Evolutionary conservation across 2,113 vertebrate species (phyloP).

Genomic region (Cheirogaleus medius): DNA sequence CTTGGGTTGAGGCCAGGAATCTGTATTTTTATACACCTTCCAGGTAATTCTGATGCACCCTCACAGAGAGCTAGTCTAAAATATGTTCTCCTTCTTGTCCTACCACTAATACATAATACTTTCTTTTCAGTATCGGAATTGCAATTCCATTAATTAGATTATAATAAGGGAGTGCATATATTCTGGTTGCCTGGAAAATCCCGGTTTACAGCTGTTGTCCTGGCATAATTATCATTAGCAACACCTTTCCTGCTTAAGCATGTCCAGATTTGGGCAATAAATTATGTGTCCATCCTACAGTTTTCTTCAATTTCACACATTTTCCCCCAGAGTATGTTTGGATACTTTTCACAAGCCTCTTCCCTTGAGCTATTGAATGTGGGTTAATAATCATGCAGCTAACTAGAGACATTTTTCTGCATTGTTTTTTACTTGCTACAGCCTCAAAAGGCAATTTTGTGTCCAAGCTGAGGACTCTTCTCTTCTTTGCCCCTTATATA

Average conservation of each 20-base stretch:
- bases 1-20: not conserved
- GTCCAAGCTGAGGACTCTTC: not conserved
- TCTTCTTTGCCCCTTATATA: not conserved
- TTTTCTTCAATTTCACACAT: not conserved
- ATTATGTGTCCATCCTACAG: not conserved
- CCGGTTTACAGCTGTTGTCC: not conserved
- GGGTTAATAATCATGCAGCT: not conserved
- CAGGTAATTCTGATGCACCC: not conserved
- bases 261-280: not conserved
- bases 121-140: not conserved
- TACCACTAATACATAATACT: not conserved
- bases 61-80: not conserved
- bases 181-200: not conserved
- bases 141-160: not conserved
- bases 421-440: not conserved
- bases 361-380: not conserved
- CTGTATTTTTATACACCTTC: not conserved
- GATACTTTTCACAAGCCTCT: not conserved
- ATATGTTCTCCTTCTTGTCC: not conserved
- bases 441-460: not conserved
- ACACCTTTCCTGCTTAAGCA: not conserved
- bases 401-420: not conserved
- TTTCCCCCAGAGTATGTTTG: not conserved
- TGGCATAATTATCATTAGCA: not conserved
- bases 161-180: not conserved